Base-by-base conservation (phyloP, 2,113 vertebrate species). In the Lycocorax pyrrhopterus region DNA sequence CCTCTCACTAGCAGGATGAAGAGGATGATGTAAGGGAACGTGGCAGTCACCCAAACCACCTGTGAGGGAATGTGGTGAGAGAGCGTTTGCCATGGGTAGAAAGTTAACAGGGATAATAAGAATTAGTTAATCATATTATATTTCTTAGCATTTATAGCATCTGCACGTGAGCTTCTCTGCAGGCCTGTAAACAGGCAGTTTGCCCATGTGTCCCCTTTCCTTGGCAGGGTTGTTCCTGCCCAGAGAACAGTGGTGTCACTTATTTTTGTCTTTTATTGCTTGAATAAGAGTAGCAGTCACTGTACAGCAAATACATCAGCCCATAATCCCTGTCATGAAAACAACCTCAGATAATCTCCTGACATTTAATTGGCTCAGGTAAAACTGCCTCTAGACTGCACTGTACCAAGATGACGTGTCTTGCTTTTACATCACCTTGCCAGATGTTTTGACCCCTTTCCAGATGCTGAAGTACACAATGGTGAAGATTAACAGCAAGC, bases 31-130 rank as follows among this genome's bases (percentile, higher is more conserved):
- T 99, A 99, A 22, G 99, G 99, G 86, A 99, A 99, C 0, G 99
- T 99, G 62, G 99, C 99, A 6, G 99, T 99, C 95, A 99, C 99
- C 99, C 99, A 99, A 10, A 99, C 99, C 52, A 99, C 99, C 99
- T 99, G 91, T 64, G 32, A 47, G 67, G 91, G 79, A 43, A 89
- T 84, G 47, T 2, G 51, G 29, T 1, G 27, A 51, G 39, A 76
- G 6, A 41, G 46, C 3, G 0, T 92, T 94, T 71, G 73, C 58
- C 51, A 6, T 1, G 13, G 47, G 47, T 33, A 39, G n/a, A 53
- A 84, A 51, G 41, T 41, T 63, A 64, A 44, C 56, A 66, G 52
- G 59, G 29, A 29, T 47, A 71, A 52, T 20, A 35, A 66, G 15
- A 84, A 44, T 30, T 25, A 59, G 10, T 59, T 39, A 56, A 32